Percentiles rank a stretch among this genome's conserved stretches.
Evolutionary conservation across 2,113 vertebrate species (phyloP).

Genomic region (Microtus pennsylvanicus): DNA sequence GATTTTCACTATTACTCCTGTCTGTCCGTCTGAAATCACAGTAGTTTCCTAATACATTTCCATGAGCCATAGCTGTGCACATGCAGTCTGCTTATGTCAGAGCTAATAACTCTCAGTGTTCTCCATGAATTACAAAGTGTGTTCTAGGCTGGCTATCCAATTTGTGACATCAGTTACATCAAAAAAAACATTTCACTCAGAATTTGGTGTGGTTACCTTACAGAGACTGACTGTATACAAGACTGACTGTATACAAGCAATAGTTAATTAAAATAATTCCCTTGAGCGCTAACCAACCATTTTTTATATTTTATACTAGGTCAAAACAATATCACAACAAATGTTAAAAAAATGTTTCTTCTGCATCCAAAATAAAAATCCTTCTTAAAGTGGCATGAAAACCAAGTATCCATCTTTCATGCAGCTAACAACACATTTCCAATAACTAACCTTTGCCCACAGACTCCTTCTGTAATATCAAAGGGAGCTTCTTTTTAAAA

Average conservation of each 20-base stretch:
- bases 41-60: conserved; percentile 53
- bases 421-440: conserved; percentile 55
- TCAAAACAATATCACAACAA: conserved; percentile 47
- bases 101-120: conserved; percentile 35
- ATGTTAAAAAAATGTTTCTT: conserved; percentile 66
- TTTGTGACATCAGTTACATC: conserved; percentile 45
- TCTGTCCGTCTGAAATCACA: conserved; percentile 26
- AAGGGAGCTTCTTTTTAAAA: conserved; percentile 51
- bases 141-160: conserved; percentile 35
- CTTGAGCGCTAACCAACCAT: conserved; percentile 15
- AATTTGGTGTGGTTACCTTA: conserved; percentile 14
- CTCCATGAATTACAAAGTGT: conserved; percentile 34
- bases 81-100: conserved; percentile 9
- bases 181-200: conserved; percentile 58
- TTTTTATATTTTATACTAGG: conserved; percentile 49
- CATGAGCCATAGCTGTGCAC: not conserved
- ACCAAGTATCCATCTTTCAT: conserved; percentile 31
- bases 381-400: conserved; percentile 63
- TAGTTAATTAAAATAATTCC: conserved; percentile 50
- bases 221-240: conserved; percentile 38
- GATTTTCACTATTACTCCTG: conserved; percentile 31
- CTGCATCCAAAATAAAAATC: conserved; percentile 55
- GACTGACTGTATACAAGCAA: conserved; percentile 55
- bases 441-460: conserved; percentile 50
- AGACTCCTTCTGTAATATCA: conserved; percentile 54